phyloP scores from a whole-genome alignment of 2,113 vertebrate species.

The Gallinago media region DNA sequence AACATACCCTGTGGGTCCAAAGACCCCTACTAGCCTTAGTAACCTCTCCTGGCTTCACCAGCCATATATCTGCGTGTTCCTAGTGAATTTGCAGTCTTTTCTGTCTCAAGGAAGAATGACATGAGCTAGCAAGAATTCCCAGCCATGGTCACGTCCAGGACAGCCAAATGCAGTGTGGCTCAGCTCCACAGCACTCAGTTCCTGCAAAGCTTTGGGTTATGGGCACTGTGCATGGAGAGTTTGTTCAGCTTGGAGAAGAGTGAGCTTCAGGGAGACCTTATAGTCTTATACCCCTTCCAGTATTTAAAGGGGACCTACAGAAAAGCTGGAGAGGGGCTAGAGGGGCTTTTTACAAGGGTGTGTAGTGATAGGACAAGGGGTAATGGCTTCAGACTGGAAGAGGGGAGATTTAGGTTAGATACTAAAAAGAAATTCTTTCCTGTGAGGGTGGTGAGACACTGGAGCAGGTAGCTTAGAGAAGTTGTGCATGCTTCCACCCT shows the following conservation, averaged over 20 bases:
- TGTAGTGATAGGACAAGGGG: not conserved
- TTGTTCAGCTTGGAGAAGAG: not conserved
- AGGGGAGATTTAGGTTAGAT: not conserved
- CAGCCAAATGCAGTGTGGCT: fast-evolving
- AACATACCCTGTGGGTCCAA: not conserved
- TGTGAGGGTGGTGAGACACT: not conserved
- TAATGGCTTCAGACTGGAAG: not conserved
- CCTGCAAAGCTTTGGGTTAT: not conserved
- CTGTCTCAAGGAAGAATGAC: not conserved
- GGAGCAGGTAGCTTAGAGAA: not conserved
- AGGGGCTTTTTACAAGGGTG: not conserved
- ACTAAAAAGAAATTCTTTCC: not conserved
- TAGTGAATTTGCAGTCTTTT: not conserved
- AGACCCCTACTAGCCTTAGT: not conserved
- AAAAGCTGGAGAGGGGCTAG: not conserved
- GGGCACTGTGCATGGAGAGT: not conserved
- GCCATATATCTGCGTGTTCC: fast-evolving
- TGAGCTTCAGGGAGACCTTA: not conserved
- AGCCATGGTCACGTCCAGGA: not conserved
- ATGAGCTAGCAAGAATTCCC: not conserved
- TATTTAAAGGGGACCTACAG: not conserved
- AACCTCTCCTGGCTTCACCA: not conserved
- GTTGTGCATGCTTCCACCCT: not conserved
- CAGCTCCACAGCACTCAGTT: fast-evolving
- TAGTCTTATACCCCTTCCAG: too few relatives aligned